phyloP scores from a whole-genome alignment of 2,797 vertebrate species.

The Novumbra hubbsi region DNA sequence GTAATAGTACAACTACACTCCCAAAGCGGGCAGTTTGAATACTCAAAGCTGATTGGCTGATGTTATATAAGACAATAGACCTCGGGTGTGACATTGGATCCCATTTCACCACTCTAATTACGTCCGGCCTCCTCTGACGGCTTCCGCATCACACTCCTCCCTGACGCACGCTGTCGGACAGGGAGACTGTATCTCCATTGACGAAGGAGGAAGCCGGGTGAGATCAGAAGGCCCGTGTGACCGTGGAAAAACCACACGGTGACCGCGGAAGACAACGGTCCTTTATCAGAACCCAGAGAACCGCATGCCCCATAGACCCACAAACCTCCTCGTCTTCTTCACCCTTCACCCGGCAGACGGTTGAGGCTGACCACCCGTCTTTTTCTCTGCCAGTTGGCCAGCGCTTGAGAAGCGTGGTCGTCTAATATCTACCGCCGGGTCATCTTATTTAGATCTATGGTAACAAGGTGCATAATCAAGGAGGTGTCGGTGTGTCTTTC shows the following conservation, averaged over 20 bases:
- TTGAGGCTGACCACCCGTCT: conserved; percentile 11
- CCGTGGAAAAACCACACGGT: background rate
- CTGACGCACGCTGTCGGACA: background rate
- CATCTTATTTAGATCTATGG: background rate
- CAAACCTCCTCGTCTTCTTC: conserved; percentile 24
- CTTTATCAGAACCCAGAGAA: conserved; percentile 46
- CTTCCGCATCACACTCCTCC: too few species aligned
- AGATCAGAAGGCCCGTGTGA: conserved; percentile 57
- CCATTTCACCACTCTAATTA: too few species aligned
- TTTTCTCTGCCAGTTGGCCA: background rate
- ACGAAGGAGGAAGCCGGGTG: conserved; percentile 20
- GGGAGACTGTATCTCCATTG: background rate
- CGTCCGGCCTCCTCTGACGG: too few species aligned
- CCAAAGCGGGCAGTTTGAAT: too few species aligned
- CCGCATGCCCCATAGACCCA: conserved; percentile 43
- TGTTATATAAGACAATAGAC: too few species aligned
- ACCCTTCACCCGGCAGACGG: conserved; percentile 23
- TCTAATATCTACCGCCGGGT: too few species aligned
- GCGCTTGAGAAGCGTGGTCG: background rate
- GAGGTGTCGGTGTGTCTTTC: background rate
- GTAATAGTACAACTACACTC: too few species aligned
- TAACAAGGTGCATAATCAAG: background rate
- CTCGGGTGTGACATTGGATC: too few species aligned
- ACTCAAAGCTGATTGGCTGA: too few species aligned
- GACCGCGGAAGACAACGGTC: conserved; percentile 41